Conservation (phyloP, 1,140 invertebrate genomes). For the Reticulitermes speratus region DNA sequence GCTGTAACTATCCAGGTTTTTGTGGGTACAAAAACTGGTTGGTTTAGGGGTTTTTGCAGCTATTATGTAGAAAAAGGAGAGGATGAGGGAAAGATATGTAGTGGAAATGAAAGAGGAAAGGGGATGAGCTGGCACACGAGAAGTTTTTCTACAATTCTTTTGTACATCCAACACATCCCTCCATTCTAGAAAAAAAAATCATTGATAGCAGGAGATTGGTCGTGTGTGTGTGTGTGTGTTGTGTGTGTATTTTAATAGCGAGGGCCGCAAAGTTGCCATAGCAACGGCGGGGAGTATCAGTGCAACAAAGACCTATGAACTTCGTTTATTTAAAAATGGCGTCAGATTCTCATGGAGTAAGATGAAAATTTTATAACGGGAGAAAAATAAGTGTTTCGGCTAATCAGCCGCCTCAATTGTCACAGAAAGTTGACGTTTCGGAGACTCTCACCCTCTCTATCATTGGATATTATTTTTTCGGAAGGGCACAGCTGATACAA, state of each 20-base stretch:
- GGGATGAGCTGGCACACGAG: slow-evolving; percentile 2
- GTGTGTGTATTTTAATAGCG: slow-evolving; percentile 10
- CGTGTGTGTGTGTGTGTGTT: background rate
- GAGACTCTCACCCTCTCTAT: too few relatives aligned
- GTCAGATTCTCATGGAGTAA: background rate
- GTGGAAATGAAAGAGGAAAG: background rate
- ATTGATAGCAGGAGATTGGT: background rate
- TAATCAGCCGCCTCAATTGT: too few relatives aligned
- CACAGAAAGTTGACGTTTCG: too few relatives aligned
- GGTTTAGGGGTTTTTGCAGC: slow-evolving; percentile 13
- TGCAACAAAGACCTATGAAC: background rate
- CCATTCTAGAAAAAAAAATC: background rate
- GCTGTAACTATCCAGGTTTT: background rate
- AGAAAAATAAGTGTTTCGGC: too few relatives aligned
- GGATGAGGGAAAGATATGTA: background rate
- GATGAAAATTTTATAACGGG: too few relatives aligned
- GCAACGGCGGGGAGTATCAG: background rate
- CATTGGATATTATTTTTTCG: too few relatives aligned
- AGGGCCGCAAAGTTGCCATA: slow-evolving; percentile 17
- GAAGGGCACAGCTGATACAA: too few relatives aligned
- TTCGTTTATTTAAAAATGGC: background rate
- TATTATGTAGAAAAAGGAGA: background rate
- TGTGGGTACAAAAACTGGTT: slow-evolving; percentile 12
- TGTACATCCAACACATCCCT: background rate
- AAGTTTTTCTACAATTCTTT: background rate